Evolutionary conservation across 1,140 invertebrate genomes (phyloP).

Genomic region (Acromyrmex heyeri): DNA sequence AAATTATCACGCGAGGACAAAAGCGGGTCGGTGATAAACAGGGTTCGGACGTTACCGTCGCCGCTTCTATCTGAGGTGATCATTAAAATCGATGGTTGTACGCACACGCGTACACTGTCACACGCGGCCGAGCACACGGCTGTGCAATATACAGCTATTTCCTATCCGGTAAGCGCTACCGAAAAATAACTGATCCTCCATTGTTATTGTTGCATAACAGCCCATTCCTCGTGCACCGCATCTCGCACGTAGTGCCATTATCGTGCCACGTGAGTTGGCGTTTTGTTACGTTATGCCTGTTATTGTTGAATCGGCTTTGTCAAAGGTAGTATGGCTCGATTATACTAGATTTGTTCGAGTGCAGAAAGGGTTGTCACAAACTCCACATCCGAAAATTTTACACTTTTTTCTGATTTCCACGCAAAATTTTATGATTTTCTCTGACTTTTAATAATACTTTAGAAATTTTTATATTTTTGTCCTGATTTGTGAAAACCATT

Average conservation of each 20-base stretch:
- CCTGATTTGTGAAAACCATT: too few relatives aligned
- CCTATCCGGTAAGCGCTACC: not conserved
- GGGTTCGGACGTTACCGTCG: constrained; percentile 29
- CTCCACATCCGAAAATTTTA: too few relatives aligned
- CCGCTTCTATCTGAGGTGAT: constrained; percentile 36
- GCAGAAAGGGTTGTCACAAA: not conserved
- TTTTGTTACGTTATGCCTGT: not conserved
- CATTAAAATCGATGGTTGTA: constrained; percentile 17
- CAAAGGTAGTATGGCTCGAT: not conserved
- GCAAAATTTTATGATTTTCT: too few relatives aligned
- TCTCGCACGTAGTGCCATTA: not conserved
- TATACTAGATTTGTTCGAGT: not conserved
- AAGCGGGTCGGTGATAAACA: constrained; percentile 36
- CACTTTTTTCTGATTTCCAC: too few relatives aligned
- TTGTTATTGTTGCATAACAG: constrained; percentile 13
- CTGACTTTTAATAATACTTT: too few relatives aligned
- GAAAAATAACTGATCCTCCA: constrained; percentile 29
- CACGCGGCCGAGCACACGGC: not conserved
- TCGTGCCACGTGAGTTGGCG: constrained; percentile 1
- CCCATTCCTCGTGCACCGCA: not conserved
- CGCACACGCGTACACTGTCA: not conserved
- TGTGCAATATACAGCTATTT: not conserved
- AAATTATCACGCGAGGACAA: constrained; percentile 50
- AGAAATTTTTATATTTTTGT: too few relatives aligned
- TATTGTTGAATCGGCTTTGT: not conserved